Conservation (phyloP, 2,113 vertebrate genomes). For the Euleptes europaea region DNA sequence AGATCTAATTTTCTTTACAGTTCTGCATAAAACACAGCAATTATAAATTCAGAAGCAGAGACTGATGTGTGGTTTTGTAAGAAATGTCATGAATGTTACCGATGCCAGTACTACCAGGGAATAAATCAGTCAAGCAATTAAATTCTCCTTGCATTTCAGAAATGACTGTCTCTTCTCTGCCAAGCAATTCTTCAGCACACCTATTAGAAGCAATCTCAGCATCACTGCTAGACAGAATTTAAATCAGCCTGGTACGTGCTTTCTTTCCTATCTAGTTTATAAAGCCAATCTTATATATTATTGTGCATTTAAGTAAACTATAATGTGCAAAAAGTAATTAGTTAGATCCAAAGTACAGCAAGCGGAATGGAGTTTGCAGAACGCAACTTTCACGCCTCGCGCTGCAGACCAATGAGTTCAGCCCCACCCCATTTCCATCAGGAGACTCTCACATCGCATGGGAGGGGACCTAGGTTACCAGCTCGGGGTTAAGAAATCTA, state of each 20-base stretch:
- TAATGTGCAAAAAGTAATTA: background rate
- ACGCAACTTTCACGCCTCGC: too few species aligned
- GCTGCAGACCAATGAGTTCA: too few species aligned
- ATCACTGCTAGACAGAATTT: background rate
- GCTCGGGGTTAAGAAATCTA: too few species aligned
- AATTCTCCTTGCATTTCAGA: conserved; percentile 20
- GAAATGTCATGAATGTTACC: background rate
- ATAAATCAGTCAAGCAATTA: conserved; percentile 10
- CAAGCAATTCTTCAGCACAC: background rate
- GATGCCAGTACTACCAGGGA: conserved; percentile 21
- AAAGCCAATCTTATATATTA: background rate
- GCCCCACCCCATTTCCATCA: too few species aligned
- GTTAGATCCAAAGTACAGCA: too few species aligned
- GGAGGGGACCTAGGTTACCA: too few species aligned
- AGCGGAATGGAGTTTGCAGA: too few species aligned
- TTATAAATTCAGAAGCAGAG: conserved; percentile 56
- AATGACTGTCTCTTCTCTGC: conserved; percentile 2
- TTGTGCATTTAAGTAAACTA: background rate
- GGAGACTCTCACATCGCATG: too few species aligned
- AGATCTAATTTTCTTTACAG: conserved; percentile 58
- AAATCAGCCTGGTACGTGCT: background rate
- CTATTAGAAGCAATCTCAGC: background rate
- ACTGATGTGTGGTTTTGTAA: conserved; percentile 21
- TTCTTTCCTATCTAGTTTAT: background rate
- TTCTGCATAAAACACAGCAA: conserved; percentile 44